These are phyloP conservation scores for Sipha flava DNA, from an alignment of 1,140 invertebrate genomes.

Conservation along the genomic window DNA sequence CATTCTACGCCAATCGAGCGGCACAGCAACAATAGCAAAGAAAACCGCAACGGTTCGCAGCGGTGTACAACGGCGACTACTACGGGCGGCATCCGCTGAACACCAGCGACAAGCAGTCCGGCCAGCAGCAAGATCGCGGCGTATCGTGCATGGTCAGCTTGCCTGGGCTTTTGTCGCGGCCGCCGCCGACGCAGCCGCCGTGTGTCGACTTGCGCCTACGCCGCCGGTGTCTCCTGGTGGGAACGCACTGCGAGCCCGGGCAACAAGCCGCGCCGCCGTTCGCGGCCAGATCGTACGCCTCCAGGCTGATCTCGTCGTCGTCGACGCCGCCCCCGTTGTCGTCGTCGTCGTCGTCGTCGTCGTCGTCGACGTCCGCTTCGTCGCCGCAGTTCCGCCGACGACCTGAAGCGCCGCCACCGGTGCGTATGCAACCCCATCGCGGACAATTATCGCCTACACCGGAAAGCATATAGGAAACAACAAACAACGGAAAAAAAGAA, in stretches of 20 bases:
- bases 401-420: background rate
- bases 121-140: background rate
- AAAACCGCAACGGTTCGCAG: too few relatives aligned
- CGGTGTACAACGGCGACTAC: background rate
- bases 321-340: background rate
- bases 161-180: conserved; percentile 25
- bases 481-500: background rate
- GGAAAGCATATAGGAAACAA: conserved; percentile 14
- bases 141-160: background rate
- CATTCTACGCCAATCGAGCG: too few relatives aligned
- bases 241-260: conserved; percentile 62
- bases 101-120: background rate
- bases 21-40: too few relatives aligned
- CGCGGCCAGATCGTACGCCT: conserved; percentile 72
- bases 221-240: conserved; percentile 46
- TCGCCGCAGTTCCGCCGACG: background rate
- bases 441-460: conserved; percentile 14
- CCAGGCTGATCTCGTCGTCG: conserved; percentile 62
- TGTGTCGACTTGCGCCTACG: conserved; percentile 19
- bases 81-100: background rate
- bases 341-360: conserved; percentile 45
- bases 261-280: conserved; percentile 70
- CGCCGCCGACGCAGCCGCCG: background rate
- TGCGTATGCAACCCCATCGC: conserved; percentile 28
- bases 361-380: background rate